These are phyloP conservation scores for Girardinichthys multiradiatus DNA, from an alignment of 2,113 vertebrate species.

Conservation along the genomic window DNA sequence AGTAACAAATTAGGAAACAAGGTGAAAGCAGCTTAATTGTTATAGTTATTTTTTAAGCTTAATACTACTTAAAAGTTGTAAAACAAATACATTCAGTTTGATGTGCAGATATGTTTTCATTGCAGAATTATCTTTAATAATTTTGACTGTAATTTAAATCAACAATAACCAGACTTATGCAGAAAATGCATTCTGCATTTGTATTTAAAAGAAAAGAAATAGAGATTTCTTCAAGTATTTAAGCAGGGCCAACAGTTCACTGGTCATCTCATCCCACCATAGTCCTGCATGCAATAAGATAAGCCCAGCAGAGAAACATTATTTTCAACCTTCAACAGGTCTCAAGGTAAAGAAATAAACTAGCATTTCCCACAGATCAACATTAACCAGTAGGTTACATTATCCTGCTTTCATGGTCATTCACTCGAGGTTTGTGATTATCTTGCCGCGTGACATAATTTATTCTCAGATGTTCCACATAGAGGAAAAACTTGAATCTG, in stretches of 20 bases:
- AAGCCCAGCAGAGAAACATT: neutral
- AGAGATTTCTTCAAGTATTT: neutral
- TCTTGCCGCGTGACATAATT: neutral
- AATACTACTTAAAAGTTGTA: too few species aligned
- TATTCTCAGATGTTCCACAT: too few species aligned
- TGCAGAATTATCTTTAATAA: too few species aligned
- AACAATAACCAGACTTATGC: neutral
- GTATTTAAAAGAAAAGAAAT: neutral
- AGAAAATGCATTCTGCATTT: neutral
- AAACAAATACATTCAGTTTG: too few species aligned
- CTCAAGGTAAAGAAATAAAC: neutral
- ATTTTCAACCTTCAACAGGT: neutral
- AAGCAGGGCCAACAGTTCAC: neutral
- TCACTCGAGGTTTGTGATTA: neutral
- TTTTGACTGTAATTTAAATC: neutral
- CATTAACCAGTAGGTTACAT: neutral
- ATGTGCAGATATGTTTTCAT: too few species aligned
- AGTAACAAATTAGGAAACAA: too few species aligned
- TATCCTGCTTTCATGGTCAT: neutral
- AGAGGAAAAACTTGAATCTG: neutral
- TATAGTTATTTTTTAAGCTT: too few species aligned
- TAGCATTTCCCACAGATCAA: neutral
- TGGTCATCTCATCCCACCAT: neutral
- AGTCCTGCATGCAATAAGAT: neutral
- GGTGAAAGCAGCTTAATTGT: too few species aligned